phyloP scores from a whole-genome alignment of 2,888 invertebrate genomes.

The Entomobrya proxima region DNA sequence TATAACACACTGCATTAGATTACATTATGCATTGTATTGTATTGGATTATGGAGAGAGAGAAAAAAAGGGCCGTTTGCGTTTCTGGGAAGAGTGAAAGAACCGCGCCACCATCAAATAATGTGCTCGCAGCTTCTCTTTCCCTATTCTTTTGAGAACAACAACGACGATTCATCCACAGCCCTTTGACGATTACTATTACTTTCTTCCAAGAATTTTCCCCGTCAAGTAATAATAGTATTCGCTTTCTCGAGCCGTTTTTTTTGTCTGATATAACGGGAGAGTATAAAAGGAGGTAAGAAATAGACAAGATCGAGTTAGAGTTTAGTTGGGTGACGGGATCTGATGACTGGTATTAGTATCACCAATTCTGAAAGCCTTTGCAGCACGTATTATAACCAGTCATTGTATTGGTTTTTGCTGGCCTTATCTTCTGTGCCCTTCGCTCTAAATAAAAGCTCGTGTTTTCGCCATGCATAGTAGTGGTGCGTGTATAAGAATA shows the following conservation, averaged over 20 bases:
- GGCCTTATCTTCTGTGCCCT: background rate
- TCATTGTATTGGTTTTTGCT: slow-evolving; percentile 7
- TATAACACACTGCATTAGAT: slow-evolving; percentile 69
- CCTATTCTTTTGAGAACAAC: background rate
- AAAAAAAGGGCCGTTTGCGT: background rate
- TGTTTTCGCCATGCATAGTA: no score
- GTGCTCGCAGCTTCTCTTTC: background rate
- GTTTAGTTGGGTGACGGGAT: slow-evolving; percentile 21
- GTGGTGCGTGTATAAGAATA: background rate
- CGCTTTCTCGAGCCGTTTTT: background rate
- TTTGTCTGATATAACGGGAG: background rate
- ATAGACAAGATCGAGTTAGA: slow-evolving; percentile 15
- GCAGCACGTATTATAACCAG: slow-evolving; percentile 11
- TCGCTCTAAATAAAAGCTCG: no score
- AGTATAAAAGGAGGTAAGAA: background rate
- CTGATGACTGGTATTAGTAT: slow-evolving; percentile 48
- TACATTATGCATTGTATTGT: slow-evolving; percentile 70
- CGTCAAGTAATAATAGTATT: background rate
- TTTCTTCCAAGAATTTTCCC: slow-evolving; percentile 23
- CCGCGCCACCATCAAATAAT: background rate
- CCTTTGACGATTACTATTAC: slow-evolving; percentile 36
- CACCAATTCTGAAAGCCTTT: background rate
- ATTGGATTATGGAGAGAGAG: slow-evolving; percentile 54
- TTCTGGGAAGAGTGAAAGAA: background rate
- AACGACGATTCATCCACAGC: slow-evolving; percentile 22